Evolutionary conservation across 2,113 vertebrate species (phyloP), one percentile per base, ranked within the genome.

Genomic region (Apaloderma vittatum): DNA sequence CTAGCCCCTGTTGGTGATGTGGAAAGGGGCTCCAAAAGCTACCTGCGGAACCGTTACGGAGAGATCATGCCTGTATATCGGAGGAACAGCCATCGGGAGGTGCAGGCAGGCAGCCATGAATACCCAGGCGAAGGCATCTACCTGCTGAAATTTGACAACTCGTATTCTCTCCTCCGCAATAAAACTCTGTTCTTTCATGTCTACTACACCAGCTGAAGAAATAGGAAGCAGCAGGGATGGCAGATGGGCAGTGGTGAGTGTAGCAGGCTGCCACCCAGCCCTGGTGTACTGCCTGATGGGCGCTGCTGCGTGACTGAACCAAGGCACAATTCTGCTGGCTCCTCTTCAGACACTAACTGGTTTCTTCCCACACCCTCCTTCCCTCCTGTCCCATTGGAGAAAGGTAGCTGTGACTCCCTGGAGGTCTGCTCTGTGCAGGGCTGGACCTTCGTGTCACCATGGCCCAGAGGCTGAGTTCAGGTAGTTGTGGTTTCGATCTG

Each of bases 171-270:
- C 43, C 99, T 99, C 94, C 98, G 99, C 96, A 99, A 99, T 94
- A 99, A 99, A 98, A 99, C 99, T 86, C 99, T 99, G 34, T 99
- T 99, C 98, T 99, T 99, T 97, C 99, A 99, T 23, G 95, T 99
- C 88, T 99, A 99, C 97, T 99, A 99, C 93, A 99, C 99, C 4
- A 98, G 97, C 96, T 98, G 98, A 98, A 95, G 90, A 62, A 34
- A 68, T 2, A 15, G 58, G 61, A 88, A 70, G 36, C 71, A 80
- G 79, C 87, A 70, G 91, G 92, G 91, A 95, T 8, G 30, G 94
- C 95, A 82, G 61, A 72, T 67, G 29, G 62, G 72, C 46, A 55
- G 32, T 21, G 36, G 71, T 76, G 94, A 90, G 79, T 48, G 54
- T 74, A 76, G 93, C 82, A 92, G 97, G 94, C 95, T 98, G 95